phyloP scores from a whole-genome alignment of 2,888 invertebrate genomes.

The Ceratothoa steindachneri region DNA sequence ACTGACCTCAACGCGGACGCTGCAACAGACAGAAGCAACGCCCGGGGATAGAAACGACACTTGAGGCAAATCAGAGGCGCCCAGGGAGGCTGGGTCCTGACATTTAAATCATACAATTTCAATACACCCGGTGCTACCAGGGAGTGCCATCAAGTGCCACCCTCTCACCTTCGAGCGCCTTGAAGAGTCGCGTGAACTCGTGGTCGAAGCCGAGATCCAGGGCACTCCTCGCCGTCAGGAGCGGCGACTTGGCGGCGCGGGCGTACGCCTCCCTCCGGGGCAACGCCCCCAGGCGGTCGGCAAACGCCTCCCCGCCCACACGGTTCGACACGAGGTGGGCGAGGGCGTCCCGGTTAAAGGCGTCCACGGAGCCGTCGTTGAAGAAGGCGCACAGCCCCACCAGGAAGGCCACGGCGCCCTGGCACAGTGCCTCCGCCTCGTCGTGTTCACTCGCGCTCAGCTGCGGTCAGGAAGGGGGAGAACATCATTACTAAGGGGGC shows the following conservation, averaged over 20 bases:
- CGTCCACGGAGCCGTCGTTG: constrained; percentile 74
- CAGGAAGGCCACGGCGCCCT: constrained; percentile 84
- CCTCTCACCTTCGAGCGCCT: constrained; percentile 58
- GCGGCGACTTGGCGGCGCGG: constrained; percentile 87
- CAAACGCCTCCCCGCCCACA: constrained; percentile 82
- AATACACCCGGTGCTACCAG: too few species aligned
- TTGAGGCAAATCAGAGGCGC: not conserved
- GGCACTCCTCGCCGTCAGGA: constrained; percentile 70
- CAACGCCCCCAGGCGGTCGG: constrained; percentile 78
- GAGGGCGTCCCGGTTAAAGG: constrained; percentile 69
- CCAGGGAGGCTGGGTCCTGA: not conserved
- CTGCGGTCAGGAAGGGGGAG: constrained; percentile 58
- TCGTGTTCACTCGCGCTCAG: constrained; percentile 80
- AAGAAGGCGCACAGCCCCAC: constrained; percentile 87
- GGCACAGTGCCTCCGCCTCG: constrained; percentile 80
- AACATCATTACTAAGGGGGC: too few species aligned
- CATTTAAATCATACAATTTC: too few species aligned
- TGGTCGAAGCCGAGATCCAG: constrained; percentile 83
- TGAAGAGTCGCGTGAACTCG: constrained; percentile 89
- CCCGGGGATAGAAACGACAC: too few species aligned
- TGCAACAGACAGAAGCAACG: constrained; percentile 4
- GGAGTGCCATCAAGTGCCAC: too few species aligned
- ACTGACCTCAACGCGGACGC: constrained; percentile 28
- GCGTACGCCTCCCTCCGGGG: constrained; percentile 86
- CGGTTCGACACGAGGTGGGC: constrained; percentile 80